Base-by-base conservation (phyloP, 92 coral and sea anemone species). In the Palythoa grandis region DNA sequence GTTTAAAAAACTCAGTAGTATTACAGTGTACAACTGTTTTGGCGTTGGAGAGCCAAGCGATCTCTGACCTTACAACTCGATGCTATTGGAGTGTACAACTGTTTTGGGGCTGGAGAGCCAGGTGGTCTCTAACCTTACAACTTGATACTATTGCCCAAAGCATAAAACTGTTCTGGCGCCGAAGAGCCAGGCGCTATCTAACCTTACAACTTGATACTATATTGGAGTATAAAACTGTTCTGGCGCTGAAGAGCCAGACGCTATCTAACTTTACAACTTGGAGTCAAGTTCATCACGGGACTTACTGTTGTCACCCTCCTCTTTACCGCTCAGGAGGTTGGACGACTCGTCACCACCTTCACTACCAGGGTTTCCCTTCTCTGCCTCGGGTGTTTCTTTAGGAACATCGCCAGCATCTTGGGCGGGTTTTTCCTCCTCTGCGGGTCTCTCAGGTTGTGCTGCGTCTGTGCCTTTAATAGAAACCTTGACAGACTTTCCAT, bases 251-350 rank as follows among this genome's bases (percentile, higher is more conserved):
- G 50, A 43, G 0, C 35, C 35, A 19, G 19, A 19, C 7, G 16
- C 37, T 74, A 14, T 50, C 79, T 74, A 48, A 50, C 74, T 47
- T 52, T 76, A 76, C n/a, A 53, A 24, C 82, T 76, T 76, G 39
- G 22, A 52, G 61, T 76, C 82, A 25, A 23, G 61, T 53, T 53
- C 25, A 52, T 25, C 67, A 76, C 39, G 0, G 12, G 66, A 76
- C 68, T 76, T 76, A 75, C 79, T 75, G 17, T 22, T 12, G 65
- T 52, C n/a, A 54, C 19, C 82, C 14, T 29, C 67, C 10, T 25
- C 67, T 24, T 24, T 52, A 10, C 12, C 1, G 38, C 24, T 57
- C 6, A 76, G 40, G 65, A 76, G 50, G 37, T 75, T 23, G 7
- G 40, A 4, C 12, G 22, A 24, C 13, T 75, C 79, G 24, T 13